Conservation (phyloP, 2,113 vertebrate species). For the Petaurus breviceps region DNA sequence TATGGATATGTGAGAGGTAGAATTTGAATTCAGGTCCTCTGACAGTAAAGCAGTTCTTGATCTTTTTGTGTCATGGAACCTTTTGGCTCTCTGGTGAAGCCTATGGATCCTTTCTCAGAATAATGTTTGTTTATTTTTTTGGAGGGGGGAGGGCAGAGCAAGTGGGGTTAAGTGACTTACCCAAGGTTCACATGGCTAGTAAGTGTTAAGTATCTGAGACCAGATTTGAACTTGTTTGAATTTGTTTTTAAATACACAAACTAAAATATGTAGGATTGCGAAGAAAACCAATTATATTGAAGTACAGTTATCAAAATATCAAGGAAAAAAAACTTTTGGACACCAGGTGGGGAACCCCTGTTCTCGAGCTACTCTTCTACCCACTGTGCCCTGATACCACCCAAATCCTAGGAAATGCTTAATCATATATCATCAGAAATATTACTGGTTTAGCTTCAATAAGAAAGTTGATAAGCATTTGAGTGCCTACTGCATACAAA, state of each 20-base stretch:
- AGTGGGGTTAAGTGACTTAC: no score
- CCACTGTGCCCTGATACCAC: neutral
- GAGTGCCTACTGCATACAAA: neutral
- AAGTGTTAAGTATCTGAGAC: no score
- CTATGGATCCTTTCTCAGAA: neutral
- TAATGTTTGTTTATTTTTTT: neutral
- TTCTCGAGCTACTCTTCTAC: neutral
- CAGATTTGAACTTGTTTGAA: no score
- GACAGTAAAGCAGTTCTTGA: neutral
- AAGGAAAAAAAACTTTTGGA: neutral
- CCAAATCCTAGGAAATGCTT: neutral
- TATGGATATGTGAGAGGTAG: neutral
- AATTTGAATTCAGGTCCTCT: neutral
- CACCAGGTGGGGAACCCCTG: neutral
- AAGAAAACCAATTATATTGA: neutral
- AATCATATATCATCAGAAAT: neutral
- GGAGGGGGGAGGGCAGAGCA: no score
- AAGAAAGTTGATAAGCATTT: neutral
- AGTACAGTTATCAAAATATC: neutral
- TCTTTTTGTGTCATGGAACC: neutral
- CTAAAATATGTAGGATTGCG: neutral
- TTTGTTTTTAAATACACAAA: neutral
- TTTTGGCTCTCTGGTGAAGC: neutral
- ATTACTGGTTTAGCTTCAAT: neutral
- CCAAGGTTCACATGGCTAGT: no score